Evolutionary conservation across 2,797 vertebrate genomes (phyloP), one percentile per base, ranked within the genome.

Genomic region (Pygocentrus nattereri): DNA sequence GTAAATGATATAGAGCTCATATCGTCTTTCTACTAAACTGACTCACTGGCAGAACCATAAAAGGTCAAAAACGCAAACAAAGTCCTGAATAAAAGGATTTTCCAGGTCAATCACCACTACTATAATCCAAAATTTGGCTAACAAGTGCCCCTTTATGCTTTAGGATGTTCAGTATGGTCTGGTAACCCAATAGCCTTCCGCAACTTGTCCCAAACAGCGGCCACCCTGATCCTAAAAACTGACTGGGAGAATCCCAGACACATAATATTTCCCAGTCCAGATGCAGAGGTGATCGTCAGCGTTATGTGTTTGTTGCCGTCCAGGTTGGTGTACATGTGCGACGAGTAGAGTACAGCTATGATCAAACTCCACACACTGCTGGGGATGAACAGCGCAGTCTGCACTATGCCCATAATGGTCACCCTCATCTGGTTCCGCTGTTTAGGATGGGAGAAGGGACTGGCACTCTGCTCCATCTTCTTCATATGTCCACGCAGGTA

Each of bases 401-500:
- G 79, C 44, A 62, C 68, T 38, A 77, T 73, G 30, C 64, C 50
- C 34, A 58, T 56, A 27, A 58, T 27, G 19, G 61, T 47, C 34
- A 83, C 59, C 5, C 75, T 52, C 41, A 78, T 27, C 25, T 49
- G 79, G 47, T 58, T 76, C 30, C 19, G 31, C 11, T 34, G 25
- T 16, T 64, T 71, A 41, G 65, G 76, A 21, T 19, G 47, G 65
- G 49, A 50, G 49, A 76, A 47, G 21, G 50, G 47, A 13, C 50
- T 34, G 56, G 31, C 44, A 12, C 54, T 68, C 13, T 41, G 16
- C 67, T 62, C 52, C n/a, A 44, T 79, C 12, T 44, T 73, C 50
- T 68, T 80, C 30, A 82, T 78, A 19, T 78, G 67, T 58, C 62
- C 58, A 4, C 12, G 59, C 59, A 80, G 50, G 68, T 67, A 79